Conservation (phyloP, 30 jellyfish, hydroid and myxozoan species). For the Catostylus mosaicus region DNA sequence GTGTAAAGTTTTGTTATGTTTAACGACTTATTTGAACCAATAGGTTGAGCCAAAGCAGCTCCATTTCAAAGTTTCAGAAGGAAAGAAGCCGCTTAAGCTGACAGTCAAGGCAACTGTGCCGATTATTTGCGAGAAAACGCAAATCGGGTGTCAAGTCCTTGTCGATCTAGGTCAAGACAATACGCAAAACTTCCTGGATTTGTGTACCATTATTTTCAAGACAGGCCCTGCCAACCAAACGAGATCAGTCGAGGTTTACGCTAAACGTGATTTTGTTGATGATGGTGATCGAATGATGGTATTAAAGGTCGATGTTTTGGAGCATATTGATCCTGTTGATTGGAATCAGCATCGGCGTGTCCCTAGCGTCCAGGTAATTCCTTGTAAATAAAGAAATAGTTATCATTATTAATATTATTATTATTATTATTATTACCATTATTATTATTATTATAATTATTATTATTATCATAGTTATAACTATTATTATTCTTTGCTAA, state of each 20-base stretch:
- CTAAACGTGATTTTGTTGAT: slow-evolving; percentile 51
- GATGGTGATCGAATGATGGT: slow-evolving; percentile 33
- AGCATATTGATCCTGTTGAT: slow-evolving; percentile 16
- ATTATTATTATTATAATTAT: too few relatives aligned
- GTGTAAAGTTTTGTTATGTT: too few relatives aligned
- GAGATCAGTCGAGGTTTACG: slow-evolving; percentile 34
- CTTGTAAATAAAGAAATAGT: too few relatives aligned
- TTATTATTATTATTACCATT: too few relatives aligned
- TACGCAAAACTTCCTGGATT: slow-evolving; percentile 1
- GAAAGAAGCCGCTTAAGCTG: slow-evolving; percentile 24
- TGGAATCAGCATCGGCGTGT: slow-evolving; percentile 30
- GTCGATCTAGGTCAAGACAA: slow-evolving; percentile 26
- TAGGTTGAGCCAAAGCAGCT: slow-evolving; percentile 21
- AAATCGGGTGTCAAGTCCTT: neutral
- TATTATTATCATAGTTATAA: too few relatives aligned
- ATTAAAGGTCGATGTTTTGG: slow-evolving; percentile 1
- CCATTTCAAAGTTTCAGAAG: slow-evolving; percentile 3
- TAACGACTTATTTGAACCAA: too few relatives aligned
- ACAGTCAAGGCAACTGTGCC: slow-evolving; percentile 43
- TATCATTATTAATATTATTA: too few relatives aligned
- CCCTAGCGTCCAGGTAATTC: slow-evolving; percentile 35
- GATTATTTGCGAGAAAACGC: slow-evolving; percentile 8
- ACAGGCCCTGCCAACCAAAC: slow-evolving; percentile 34
- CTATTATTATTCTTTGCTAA: too few relatives aligned
- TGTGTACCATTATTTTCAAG: slow-evolving; percentile 32